These are phyloP conservation scores for Semnornis frantzii DNA, from an alignment of 2,113 vertebrate genomes.

Conservation along the genomic window DNA sequence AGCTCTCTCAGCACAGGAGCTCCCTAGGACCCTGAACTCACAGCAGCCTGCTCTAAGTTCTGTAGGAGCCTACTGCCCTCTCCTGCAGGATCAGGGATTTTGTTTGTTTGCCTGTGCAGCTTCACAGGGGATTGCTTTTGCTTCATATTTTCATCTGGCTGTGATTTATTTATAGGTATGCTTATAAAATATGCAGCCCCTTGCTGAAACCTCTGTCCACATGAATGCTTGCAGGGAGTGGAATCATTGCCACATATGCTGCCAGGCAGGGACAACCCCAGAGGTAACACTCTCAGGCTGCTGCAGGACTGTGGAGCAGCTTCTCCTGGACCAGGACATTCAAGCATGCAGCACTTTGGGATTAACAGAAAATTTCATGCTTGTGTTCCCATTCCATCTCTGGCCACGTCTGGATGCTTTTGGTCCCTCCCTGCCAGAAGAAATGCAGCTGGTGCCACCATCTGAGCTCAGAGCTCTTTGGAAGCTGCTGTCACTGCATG, in stretches of 20 bases:
- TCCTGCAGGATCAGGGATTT: neutral
- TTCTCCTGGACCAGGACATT: fast-evolving
- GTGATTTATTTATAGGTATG: neutral
- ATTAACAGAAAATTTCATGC: neutral
- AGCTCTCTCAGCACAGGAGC: neutral
- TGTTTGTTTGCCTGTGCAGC: neutral
- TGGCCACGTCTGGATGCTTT: fast-evolving
- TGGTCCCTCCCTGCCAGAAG: neutral
- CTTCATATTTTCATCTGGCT: neutral
- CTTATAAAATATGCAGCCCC: neutral
- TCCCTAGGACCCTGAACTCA: neutral
- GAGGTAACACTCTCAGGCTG: neutral
- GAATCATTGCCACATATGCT: fast-evolving
- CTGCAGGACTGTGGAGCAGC: neutral
- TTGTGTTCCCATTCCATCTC: neutral
- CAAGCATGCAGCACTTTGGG: neutral
- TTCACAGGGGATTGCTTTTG: neutral
- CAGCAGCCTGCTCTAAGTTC: neutral
- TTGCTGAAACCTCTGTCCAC: neutral
- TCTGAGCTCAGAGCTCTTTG: neutral
- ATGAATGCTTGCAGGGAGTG: fast-evolving
- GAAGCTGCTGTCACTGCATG: fast-evolving
- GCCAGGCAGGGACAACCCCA: neutral
- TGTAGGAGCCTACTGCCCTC: neutral
- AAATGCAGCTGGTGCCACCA: fast-evolving